A percentile compares a stretch with the other conserved stretches of the same genome.
These are phyloP conservation scores for Crenuchus spilurus DNA, from an alignment of 2,797 vertebrate genomes.

Conservation along the genomic window DNA sequence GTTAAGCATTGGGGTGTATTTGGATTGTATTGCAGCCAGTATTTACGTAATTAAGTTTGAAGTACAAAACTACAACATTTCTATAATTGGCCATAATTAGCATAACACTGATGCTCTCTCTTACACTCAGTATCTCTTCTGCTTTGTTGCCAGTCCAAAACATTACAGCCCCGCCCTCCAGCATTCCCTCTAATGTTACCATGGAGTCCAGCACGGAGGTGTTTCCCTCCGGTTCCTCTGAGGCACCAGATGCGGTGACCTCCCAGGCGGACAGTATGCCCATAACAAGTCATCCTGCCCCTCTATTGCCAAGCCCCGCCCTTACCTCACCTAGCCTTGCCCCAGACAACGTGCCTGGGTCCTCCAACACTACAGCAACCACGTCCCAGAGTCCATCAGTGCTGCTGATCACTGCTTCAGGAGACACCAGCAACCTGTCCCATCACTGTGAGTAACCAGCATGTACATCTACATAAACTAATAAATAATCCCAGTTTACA, in stretches of 20 bases:
- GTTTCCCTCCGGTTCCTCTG: background rate
- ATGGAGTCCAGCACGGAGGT: slow-evolving; percentile 34
- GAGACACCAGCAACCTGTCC: slow-evolving; percentile 89
- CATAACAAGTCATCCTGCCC: slow-evolving; percentile 50
- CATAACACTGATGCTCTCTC: background rate
- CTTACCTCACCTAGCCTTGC: slow-evolving; percentile 58
- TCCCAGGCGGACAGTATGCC: slow-evolving; percentile 67
- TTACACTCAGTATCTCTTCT: background rate
- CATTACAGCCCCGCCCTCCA: slow-evolving; percentile 33
- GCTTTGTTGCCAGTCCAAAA: slow-evolving; percentile 45
- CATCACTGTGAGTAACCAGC: slow-evolving; percentile 87
- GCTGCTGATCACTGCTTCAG: slow-evolving; percentile 73
- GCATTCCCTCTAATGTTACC: slow-evolving; percentile 44
- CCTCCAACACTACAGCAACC: slow-evolving; percentile 52
- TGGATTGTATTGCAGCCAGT: no score
- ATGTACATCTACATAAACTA: no score
- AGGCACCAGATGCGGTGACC: slow-evolving; percentile 45
- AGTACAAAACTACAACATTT: no score
- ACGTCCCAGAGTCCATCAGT: slow-evolving; percentile 57
- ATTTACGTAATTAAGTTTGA: no score
- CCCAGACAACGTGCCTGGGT: slow-evolving; percentile 55
- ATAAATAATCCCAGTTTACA: no score
- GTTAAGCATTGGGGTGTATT: no score
- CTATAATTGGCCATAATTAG: no score
- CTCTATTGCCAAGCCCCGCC: slow-evolving; percentile 57